Conservation (phyloP, 1,140 invertebrate species). For the Batillaria attramentaria region DNA sequence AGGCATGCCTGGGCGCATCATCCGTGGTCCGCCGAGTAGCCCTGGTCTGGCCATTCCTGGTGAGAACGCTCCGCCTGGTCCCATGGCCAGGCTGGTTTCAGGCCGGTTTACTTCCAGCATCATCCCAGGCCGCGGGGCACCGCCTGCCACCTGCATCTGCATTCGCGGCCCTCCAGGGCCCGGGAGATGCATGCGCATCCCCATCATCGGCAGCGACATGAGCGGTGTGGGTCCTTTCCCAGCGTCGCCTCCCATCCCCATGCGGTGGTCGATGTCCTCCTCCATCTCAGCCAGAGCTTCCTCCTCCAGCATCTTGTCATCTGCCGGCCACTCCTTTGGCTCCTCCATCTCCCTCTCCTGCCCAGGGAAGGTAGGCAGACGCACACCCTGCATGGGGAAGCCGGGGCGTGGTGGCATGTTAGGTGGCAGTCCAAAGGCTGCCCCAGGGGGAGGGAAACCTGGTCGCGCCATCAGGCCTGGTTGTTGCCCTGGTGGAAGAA, state of each 20-base stretch:
- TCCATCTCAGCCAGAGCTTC: constrained; percentile 32
- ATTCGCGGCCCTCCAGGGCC: neutral
- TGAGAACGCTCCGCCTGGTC: constrained; percentile 6
- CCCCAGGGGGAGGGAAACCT: neutral
- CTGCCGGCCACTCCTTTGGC: constrained; percentile 24
- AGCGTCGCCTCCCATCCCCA: neutral
- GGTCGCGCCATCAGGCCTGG: neutral
- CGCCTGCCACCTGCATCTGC: neutral
- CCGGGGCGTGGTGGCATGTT: constrained; percentile 16
- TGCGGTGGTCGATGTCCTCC: constrained; percentile 20
- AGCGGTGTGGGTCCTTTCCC: neutral
- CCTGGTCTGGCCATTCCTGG: neutral
- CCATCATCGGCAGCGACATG: constrained; percentile 11
- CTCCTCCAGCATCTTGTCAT: constrained; percentile 27
- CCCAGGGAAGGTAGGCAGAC: neutral
- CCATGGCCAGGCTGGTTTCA: constrained; percentile 27
- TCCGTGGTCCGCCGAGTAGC: neutral
- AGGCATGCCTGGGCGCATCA: constrained; percentile 8
- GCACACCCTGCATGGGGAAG: neutral
- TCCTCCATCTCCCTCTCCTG: constrained; percentile 9
- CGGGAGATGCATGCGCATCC: constrained; percentile 6
- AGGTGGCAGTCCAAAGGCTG: constrained; percentile 6
- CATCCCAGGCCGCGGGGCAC: constrained; percentile 1
- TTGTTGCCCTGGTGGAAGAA: constrained; percentile 3
- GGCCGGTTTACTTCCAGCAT: constrained; percentile 25